Base-by-base conservation (phyloP, 2,797 vertebrate species). In the Rhincodon typus region DNA sequence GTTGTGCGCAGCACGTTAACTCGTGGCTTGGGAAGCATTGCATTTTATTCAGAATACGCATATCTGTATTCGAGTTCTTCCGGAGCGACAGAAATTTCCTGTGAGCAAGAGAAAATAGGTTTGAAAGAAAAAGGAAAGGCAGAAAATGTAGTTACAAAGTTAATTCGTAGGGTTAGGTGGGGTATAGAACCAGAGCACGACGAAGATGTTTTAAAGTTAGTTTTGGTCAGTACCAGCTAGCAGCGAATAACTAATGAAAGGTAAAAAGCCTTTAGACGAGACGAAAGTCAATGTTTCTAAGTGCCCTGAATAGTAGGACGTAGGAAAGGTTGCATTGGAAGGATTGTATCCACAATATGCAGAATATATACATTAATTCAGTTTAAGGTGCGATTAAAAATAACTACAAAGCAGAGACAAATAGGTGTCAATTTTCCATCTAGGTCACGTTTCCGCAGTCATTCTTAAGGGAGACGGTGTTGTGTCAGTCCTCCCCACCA, bases 31-130 rank as follows among this genome's bases (percentile, higher is more conserved):
- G 86, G 86, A 88, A 57, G 25, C 15, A 21, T 34, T 23, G 93
- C 1, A 95, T 34, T 74, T 95, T 74, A 95, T 95, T 95, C 94
- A 53, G 69, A 72, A 95, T 53, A 46, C 42, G 30, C 90, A 21
- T 34, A 42, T n/a, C 13, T 95, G 66, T 42, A 38, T 46, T 94
- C 70, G 94, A 77, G 38, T 77, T 95, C 67, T 74, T 95, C 70
- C 70, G 94, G 69, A 95, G 94, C 70, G n/a, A 77, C 94, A 74
- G 10, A 95, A 95, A 30, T 53, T 34, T 50, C 70, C 46, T 46
- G 17, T 7, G 69, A 77, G 94, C 70, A 77, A 95, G 77, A 72
- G n/a, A 72, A 53, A 77, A 95, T 46, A 30, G 34, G 12, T 53
- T 19, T 50, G 13, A 34, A 72, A 30, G 12, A 94, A 27, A 46